Base-by-base conservation (phyloP, 2,888 invertebrate genomes). In the Chymomyza amoena region DNA sequence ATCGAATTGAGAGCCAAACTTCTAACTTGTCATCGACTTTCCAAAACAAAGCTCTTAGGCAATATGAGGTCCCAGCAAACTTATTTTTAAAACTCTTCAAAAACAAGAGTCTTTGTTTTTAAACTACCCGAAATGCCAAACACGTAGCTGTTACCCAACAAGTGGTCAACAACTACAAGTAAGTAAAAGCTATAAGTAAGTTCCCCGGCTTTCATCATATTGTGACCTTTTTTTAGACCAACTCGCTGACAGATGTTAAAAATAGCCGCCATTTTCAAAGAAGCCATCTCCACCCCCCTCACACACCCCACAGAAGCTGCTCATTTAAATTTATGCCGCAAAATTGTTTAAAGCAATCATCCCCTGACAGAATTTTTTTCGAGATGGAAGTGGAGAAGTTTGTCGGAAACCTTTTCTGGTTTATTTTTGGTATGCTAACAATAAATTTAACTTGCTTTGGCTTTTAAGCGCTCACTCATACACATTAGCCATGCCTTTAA, bases 401-500 rank as follows among this genome's bases (percentile, higher is more conserved):
- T 13, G 4, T 1, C 3, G 39, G 54, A 61, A 73, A 63, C 64
- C 51, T 62, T 65, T 66, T 16, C 25, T 61, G 63, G 54, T 54
- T 69, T 69, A 64, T 68, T 72, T 84, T 69, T 45, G 65, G 59
- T 64, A 54, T 64, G 67, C 68, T 62, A 84, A 84, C 85, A 77
- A 85, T 87, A 87, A 79, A 75, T 84, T 80, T 68, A 68, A 69
- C 59, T 63, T 68, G 68, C 68, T 69, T 70, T 76, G 66, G 59
- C 73, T 72, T 66, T 61, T 69, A 20, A 32, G 51, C 45, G 61
- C 59, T 32, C 32, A 32, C 32, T 51, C 60, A 59, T 65, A 68
- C 73, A 76, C 79, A 81, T 78, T 78, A 80, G 75, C 78, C 71
- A 15, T 75, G 69, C 76, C 80, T 72, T 85, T 72, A 82, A 80